Evolutionary conservation across 2,113 vertebrate genomes (phyloP).

Genomic region (human): GRCh38 chr4:74423001-74423500

Average conservation of each 20-base stretch:
- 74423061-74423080: neutral
- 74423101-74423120: neutral
- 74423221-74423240: neutral
- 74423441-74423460: conserved; percentile 24
- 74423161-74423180: neutral
- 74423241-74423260: neutral
- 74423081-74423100: neutral
- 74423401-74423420: conserved; percentile 61
- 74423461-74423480: conserved; percentile 52
- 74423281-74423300: conserved; percentile 38
- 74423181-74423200: neutral
- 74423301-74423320: conserved; percentile 56
- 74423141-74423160: neutral
- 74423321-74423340: conserved; percentile 66
- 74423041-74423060: neutral
- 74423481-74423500: neutral
- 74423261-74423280: neutral
- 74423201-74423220: neutral
- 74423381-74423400: conserved; percentile 67
- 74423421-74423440: conserved; percentile 42
- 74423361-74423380: conserved; percentile 60
- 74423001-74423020: no score
- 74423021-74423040: no score
- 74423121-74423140: neutral
- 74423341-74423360: conserved; percentile 47